Evolutionary conservation across 2,888 invertebrate species (phyloP), one percentile per base, ranked within the genome.

Genomic region (Xylota segnis): DNA sequence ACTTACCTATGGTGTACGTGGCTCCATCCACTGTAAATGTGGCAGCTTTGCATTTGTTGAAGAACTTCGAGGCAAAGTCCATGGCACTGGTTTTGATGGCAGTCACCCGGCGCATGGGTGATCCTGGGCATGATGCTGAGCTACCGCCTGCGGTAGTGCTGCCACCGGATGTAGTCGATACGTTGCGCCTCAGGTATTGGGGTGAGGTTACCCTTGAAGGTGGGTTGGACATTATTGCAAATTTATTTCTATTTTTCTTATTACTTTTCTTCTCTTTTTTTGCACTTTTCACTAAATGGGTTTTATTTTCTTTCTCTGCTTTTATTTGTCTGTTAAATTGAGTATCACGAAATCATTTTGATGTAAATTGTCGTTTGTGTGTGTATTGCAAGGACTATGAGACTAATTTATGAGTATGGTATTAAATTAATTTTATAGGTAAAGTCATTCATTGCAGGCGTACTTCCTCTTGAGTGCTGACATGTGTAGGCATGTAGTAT

Each of bases 1-100:
- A 23, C 91, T 91, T 93, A 97, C 97, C 96, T 93, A 97, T 97
- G 88, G 96, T 96, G 90, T 97, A 97, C 88, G 96, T 96, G 88
- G 96, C 96, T 91, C 96, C 97, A 93, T 97, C 97, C 92, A 97
- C 94, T 89, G 96, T 96, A 92, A 97, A 96, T 84, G 96, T 97
- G 68, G 97, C 96, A 92, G 96, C 96, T 93, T 96, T 96, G 93
- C 96, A 96, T 93, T 96, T 96, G 93, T 95, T 95, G 93, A 95
- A 95, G 86, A 95, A 92, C 90, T 95, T 95, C 45, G 91, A 90
- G 5, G 91, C 92, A 79, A 92, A 91, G 74, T 90, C 91, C 88
- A 92, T 87, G 9, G 92, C 92, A 5, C 92, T 91, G 61, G 90
- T 91, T 84, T 90, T 91, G 76, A 92, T 87, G 56, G 92, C 90